Conservation (phyloP, 1,140 invertebrate species). For the Nixonia krombeini region DNA sequence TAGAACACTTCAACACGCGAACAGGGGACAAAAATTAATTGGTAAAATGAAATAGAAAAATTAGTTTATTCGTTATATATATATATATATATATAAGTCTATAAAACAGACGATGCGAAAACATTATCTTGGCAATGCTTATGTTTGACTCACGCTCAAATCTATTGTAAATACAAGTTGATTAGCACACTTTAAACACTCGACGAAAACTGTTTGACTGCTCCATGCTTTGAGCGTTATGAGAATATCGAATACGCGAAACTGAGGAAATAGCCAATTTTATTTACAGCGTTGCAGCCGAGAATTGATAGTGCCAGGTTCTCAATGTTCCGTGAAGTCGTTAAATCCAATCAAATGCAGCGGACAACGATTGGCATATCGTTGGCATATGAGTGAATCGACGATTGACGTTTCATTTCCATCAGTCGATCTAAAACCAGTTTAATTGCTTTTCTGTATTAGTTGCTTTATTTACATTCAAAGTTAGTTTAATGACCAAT, state of each 20-base stretch:
- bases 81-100: no score
- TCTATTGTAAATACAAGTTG: no score
- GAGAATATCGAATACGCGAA: constrained; percentile 30
- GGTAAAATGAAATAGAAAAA: no score
- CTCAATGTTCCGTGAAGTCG: constrained; percentile 52
- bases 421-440: constrained; percentile 50
- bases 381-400: constrained; percentile 55
- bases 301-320: constrained; percentile 30
- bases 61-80: no score
- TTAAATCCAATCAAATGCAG: constrained; percentile 62
- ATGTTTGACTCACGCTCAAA: no score
- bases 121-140: no score
- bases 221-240: no score
- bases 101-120: no score
- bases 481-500: neutral
- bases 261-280: constrained; percentile 37
- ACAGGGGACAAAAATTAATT: no score
- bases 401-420: constrained; percentile 49
- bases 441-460: constrained; percentile 33
- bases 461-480: constrained; percentile 3
- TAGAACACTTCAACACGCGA: constrained; percentile 31
- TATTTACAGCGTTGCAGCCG: constrained; percentile 39
- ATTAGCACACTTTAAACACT: no score
- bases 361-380: constrained; percentile 61
- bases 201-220: no score